A percentile compares a stretch with the other conserved stretches of the same genome.
Evolutionary conservation across 2,113 vertebrate genomes (phyloP).

Genomic region (Zosterops pallidus): DNA sequence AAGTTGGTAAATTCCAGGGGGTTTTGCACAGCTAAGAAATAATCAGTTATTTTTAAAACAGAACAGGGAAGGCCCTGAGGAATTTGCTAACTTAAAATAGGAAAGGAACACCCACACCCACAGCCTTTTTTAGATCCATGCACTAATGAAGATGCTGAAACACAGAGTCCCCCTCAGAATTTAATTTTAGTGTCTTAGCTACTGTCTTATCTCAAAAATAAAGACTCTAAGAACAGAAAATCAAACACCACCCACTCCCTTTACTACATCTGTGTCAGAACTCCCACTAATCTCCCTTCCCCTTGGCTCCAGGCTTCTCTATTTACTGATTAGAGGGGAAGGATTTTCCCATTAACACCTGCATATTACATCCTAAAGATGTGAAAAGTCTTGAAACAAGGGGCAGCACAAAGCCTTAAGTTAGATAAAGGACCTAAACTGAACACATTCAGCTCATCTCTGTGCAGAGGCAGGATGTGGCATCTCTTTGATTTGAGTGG

Average conservation of each 20-base stretch:
- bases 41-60: neutral
- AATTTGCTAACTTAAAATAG: conserved; percentile 22
- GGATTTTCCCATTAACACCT: conserved; percentile 46
- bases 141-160: conserved; percentile 19
- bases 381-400: neutral
- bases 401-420: neutral
- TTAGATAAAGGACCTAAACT: neutral
- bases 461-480: neutral
- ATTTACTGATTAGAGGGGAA: neutral
- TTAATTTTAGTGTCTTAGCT: conserved; percentile 22
- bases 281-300: conserved; percentile 23
- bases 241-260: conserved; percentile 33
- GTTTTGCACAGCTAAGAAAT: neutral
- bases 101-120: conserved; percentile 1
- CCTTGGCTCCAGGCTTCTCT: neutral
- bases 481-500: neutral
- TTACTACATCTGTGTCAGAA: conserved; percentile 54
- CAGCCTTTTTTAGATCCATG: neutral
- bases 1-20: neutral
- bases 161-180: conserved; percentile 15
- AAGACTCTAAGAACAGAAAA: conserved; percentile 34
- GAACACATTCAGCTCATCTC: neutral
- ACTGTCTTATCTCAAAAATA: neutral
- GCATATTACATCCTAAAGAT: neutral
- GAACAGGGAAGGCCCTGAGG: conserved; percentile 16